Evolutionary conservation across 2,888 invertebrate genomes (phyloP).

Genomic region (Schizaphis graminum): DNA sequence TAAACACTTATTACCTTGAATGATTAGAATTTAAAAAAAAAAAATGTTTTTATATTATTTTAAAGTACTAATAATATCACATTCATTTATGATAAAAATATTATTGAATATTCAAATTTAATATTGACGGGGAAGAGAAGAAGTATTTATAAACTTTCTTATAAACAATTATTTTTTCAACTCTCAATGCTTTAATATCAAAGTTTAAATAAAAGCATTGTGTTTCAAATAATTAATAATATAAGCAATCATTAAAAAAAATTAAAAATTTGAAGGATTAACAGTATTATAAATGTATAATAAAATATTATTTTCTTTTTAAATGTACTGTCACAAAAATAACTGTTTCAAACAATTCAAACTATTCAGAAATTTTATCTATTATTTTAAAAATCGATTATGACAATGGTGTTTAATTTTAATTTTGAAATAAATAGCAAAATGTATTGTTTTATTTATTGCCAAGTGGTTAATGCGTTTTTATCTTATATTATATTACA

Average conservation of each 20-base stretch:
- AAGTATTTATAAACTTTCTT: neutral
- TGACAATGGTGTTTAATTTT: neutral
- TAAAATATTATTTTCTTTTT: neutral
- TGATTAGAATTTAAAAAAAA: too few relatives aligned
- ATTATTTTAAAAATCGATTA: neutral
- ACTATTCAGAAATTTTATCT: neutral
- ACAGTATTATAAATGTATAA: neutral
- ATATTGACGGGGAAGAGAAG: neutral
- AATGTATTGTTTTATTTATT: neutral
- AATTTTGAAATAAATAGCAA: neutral
- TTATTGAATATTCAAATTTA: neutral
- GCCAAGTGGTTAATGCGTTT: neutral
- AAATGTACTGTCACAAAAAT: neutral
- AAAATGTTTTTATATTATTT: neutral
- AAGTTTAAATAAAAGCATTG: neutral
- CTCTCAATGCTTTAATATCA: neutral
- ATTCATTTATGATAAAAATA: neutral
- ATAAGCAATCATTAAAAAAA: neutral
- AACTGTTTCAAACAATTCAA: neutral
- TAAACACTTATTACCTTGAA: neutral
- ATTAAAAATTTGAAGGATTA: neutral
- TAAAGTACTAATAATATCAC: neutral
- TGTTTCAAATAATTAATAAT: neutral
- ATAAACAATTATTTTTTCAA: neutral
- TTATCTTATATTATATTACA: neutral